phyloP scores from a whole-genome alignment of 2,797 vertebrate genomes.

The Bradypodion pumilum region DNA sequence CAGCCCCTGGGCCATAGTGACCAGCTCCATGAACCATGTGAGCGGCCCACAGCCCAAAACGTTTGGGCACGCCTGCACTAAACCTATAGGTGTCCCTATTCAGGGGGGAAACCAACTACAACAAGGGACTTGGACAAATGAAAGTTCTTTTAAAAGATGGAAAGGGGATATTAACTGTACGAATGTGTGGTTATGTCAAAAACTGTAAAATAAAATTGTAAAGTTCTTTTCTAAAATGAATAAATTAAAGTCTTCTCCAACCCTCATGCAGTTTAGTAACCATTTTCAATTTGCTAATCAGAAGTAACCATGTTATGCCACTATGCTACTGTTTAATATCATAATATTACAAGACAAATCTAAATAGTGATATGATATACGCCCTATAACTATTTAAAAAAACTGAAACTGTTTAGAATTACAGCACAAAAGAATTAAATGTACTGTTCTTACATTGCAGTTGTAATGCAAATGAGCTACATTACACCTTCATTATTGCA shows the following conservation, averaged over 20 bases:
- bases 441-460: too few relatives aligned
- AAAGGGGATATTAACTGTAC: background rate
- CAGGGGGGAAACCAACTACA: conserved; percentile 44
- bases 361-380: background rate
- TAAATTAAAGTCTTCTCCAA: background rate
- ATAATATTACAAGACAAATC: background rate
- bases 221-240: background rate
- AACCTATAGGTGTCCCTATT: conserved; percentile 56
- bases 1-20: too few relatives aligned
- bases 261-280: too few relatives aligned
- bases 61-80: too few relatives aligned
- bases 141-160: background rate
- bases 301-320: too few relatives aligned
- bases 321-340: background rate
- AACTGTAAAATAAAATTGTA: background rate
- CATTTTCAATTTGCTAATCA: too few relatives aligned
- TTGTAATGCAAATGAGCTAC: background rate
- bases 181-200: background rate
- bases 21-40: too few relatives aligned
- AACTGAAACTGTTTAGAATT: background rate
- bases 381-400: background rate
- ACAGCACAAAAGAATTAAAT: background rate
- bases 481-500: background rate
- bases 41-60: too few relatives aligned
- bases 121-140: background rate